Percentiles rank a stretch among this genome's conserved stretches.
phyloP scores from a whole-genome alignment of 35 echinoderm and acorn worm genomes.

The Ophiothrix spiculata region DNA sequence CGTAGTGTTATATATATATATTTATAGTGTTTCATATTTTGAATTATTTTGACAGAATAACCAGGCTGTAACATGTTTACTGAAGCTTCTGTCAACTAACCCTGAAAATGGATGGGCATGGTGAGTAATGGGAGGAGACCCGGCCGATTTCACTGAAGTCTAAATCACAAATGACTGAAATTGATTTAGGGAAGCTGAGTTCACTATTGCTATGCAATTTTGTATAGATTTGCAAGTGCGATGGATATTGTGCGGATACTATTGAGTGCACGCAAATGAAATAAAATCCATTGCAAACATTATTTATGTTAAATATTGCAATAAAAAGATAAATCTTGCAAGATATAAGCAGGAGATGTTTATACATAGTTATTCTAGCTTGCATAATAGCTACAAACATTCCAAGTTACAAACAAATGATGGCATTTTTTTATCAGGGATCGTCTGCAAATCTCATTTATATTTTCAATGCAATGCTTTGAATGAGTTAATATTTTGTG shows the following conservation, averaged over 20 bases:
- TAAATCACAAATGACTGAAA: not conserved
- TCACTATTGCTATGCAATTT: not conserved
- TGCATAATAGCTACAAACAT: too few relatives aligned
- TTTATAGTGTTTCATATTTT: not conserved
- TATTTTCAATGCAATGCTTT: too few relatives aligned
- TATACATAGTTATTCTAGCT: not conserved
- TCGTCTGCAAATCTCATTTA: too few relatives aligned
- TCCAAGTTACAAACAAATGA: too few relatives aligned
- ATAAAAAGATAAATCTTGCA: not conserved
- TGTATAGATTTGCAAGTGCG: not conserved
- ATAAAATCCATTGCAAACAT: not conserved
- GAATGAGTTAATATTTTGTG: too few relatives aligned
- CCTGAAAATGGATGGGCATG: conserved; percentile 41
- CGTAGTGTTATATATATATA: not conserved
- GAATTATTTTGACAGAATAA: not conserved
- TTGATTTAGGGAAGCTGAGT: not conserved
- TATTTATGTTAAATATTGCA: not conserved
- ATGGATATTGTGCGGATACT: not conserved
- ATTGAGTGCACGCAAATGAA: not conserved
- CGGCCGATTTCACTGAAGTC: not conserved
- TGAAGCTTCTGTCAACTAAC: conserved; percentile 40
- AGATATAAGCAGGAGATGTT: not conserved
- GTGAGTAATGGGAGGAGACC: conserved; percentile 3
- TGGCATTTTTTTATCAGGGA: too few relatives aligned
- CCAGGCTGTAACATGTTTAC: conserved; percentile 22